Evolutionary conservation across 1,140 invertebrate genomes (phyloP).

Genomic region (Zaprionus vittiger): DNA sequence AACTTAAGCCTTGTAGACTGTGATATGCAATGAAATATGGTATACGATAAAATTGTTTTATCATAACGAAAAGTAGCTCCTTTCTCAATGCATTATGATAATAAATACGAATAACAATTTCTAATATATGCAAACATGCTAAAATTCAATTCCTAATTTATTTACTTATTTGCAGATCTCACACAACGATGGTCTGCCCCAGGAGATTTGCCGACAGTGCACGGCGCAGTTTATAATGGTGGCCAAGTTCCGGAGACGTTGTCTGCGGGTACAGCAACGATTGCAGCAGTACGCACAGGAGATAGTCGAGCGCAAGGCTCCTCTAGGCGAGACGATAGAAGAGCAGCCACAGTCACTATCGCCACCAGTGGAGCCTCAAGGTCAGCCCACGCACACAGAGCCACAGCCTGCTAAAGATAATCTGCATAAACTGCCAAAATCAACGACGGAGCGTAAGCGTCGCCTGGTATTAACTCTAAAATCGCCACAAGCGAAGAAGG

Average conservation of each 20-base stretch:
- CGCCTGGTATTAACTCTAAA: constrained; percentile 28
- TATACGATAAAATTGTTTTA: constrained; percentile 1
- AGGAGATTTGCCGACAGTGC: constrained; percentile 77
- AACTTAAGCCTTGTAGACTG: neutral
- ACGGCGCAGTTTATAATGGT: constrained; percentile 79
- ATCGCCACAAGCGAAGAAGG: neutral
- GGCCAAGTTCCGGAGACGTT: constrained; percentile 76
- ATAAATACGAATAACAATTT: neutral
- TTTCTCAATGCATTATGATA: neutral
- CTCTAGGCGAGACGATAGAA: constrained; percentile 19
- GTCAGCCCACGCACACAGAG: neutral
- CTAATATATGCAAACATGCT: no score
- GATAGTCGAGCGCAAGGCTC: constrained; percentile 44
- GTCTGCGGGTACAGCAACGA: constrained; percentile 70
- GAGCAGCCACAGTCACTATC: constrained; percentile 26
- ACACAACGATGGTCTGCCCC: constrained; percentile 73
- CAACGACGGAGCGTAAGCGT: constrained; percentile 51
- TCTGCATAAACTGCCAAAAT: constrained; percentile 18
- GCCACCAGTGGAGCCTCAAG: neutral
- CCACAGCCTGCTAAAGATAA: neutral
- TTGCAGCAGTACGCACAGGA: constrained; percentile 56
- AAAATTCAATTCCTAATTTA: neutral
- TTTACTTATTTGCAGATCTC: constrained; percentile 61
- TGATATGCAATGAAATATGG: neutral
- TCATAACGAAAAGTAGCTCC: no score